phyloP scores from a whole-genome alignment of 2,113 vertebrate genomes.

The Megaceryle maxima region DNA sequence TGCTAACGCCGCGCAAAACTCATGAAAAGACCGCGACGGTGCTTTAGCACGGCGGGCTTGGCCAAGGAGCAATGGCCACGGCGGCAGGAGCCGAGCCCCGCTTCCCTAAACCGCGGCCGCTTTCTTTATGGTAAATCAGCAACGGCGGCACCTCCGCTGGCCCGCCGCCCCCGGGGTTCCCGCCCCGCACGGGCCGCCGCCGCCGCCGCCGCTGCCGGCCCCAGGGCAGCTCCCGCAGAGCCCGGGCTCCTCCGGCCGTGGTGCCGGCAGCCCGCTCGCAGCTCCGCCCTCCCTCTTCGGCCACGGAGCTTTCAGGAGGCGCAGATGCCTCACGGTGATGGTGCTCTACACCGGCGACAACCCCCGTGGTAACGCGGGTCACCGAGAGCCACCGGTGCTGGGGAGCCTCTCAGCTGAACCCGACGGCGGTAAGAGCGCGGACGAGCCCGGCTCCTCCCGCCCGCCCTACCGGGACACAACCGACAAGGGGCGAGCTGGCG shows the following conservation, averaged over 20 bases:
- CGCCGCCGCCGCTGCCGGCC: background rate
- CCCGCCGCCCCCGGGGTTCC: too few species aligned
- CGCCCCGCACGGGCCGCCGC: background rate
- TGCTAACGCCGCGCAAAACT: background rate
- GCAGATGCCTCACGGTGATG: background rate
- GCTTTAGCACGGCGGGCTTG: background rate
- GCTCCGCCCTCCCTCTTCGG: background rate
- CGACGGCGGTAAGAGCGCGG: background rate
- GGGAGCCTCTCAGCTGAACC: background rate
- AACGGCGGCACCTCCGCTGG: background rate
- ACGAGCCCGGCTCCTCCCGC: background rate
- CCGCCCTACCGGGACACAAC: background rate
- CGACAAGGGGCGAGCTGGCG: background rate
- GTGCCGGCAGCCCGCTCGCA: background rate
- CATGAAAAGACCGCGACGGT: background rate
- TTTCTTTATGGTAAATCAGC: background rate
- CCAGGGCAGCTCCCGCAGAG: background rate
- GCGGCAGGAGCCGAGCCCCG: background rate
- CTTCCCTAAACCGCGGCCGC: background rate
- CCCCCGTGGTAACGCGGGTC: too few species aligned
- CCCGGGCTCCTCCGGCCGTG: too few species aligned
- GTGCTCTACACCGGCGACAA: background rate
- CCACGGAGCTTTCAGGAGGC: background rate
- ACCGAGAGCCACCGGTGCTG: background rate
- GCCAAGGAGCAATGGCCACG: accelerated